A percentile compares a stretch with the other conserved stretches of the same genome.
phyloP scores from a whole-genome alignment of 2,888 invertebrate genomes.

The Carterocephalus palaemon region DNA sequence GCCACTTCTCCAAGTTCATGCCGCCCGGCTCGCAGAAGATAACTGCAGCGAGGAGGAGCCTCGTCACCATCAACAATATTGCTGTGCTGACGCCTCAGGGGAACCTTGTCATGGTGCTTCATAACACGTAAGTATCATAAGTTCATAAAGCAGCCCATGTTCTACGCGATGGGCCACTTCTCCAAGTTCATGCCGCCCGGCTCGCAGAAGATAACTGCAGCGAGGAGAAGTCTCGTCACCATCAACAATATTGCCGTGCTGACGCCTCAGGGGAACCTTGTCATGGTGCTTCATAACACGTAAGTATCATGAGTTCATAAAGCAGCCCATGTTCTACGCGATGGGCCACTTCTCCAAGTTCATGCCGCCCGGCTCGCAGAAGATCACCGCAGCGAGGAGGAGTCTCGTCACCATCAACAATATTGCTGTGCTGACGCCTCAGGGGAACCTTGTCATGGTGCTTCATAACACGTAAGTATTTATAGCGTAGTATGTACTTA shows the following conservation, averaged over 20 bases:
- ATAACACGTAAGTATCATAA: slow-evolving; percentile 54
- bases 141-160: slow-evolving; percentile 79
- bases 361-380: slow-evolving; percentile 77
- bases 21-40: slow-evolving; percentile 74
- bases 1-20: slow-evolving; percentile 87
- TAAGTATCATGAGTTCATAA: slow-evolving; percentile 37
- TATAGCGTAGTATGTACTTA: no score
- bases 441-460: slow-evolving; percentile 51
- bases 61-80: slow-evolving; percentile 34
- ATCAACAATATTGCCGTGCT: slow-evolving; percentile 43
- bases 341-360: slow-evolving; percentile 89
- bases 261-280: slow-evolving; percentile 51
- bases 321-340: slow-evolving; percentile 87
- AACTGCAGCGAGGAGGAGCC: slow-evolving; percentile 32
- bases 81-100: slow-evolving; percentile 51
- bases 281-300: slow-evolving; percentile 59
- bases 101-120: slow-evolving; percentile 53
- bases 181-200: slow-evolving; percentile 82
- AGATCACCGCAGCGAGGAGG: slow-evolving; percentile 37
- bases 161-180: slow-evolving; percentile 89
- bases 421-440: slow-evolving; percentile 51
- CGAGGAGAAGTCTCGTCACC: slow-evolving; percentile 30
- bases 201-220: slow-evolving; percentile 58
- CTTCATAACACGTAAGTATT: slow-evolving; percentile 59
- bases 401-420: slow-evolving; percentile 34